phyloP scores from a whole-genome alignment of 2,888 invertebrate genomes.

The Xestia c-nigrum region DNA sequence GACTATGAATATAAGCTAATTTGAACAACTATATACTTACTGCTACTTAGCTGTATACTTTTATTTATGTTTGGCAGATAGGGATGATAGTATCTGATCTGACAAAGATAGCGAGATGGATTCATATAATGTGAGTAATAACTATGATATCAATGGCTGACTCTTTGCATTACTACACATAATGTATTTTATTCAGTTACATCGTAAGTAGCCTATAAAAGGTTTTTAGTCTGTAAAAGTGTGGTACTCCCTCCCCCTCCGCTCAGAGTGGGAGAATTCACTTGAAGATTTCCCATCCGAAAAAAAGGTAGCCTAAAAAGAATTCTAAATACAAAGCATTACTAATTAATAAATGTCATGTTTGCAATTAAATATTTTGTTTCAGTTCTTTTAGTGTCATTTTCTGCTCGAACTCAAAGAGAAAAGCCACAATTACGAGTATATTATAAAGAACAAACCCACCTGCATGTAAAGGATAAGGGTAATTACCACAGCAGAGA shows the following conservation, averaged over 20 bases:
- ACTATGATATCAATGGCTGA: neutral
- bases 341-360: neutral
- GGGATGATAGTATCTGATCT: neutral
- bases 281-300: too few relatives aligned
- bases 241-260: too few relatives aligned
- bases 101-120: neutral
- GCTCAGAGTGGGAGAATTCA: too few relatives aligned
- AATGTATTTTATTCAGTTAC: neutral
- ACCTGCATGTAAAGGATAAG: slow-evolving; percentile 1
- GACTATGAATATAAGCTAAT: too few relatives aligned
- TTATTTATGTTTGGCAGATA: neutral
- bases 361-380: neutral
- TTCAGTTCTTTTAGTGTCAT: neutral
- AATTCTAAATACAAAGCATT: neutral
- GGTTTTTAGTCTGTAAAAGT: too few relatives aligned
- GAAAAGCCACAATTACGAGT: neutral
- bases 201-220: neutral
- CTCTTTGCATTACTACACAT: neutral
- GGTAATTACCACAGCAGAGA: neutral
- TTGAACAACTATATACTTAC: too few relatives aligned
- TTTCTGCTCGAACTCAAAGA: neutral
- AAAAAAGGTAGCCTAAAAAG: neutral
- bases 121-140: neutral
- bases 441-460: neutral
- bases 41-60: neutral